A percentile compares a stretch with the other conserved stretches of the same genome.
Evolutionary conservation across 1,140 invertebrate species (phyloP).

Genomic region (Tribolium castaneum): DNA sequence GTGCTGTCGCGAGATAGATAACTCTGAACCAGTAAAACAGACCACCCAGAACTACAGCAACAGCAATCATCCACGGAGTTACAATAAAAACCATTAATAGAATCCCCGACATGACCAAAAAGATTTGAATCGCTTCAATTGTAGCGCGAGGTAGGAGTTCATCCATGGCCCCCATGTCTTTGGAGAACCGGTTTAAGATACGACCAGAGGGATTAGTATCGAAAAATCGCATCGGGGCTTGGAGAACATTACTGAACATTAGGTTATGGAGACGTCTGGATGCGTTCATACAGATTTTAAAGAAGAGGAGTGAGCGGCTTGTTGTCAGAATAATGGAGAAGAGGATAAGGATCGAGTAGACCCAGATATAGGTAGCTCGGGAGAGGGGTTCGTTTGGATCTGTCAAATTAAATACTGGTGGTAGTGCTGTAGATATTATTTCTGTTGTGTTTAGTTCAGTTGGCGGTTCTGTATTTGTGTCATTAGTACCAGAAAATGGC

Average conservation of each 20-base stretch:
- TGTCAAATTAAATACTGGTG: neutral
- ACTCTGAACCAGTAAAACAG: constrained; percentile 80
- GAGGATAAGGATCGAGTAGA: constrained; percentile 60
- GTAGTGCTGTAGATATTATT: neutral
- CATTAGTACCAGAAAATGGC: neutral
- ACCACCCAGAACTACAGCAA: constrained; percentile 74
- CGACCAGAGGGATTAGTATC: constrained; percentile 71
- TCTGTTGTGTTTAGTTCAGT: neutral
- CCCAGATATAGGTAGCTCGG: constrained; percentile 53
- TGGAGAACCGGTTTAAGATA: constrained; percentile 81
- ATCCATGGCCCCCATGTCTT: constrained; percentile 86
- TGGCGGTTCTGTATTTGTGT: neutral
- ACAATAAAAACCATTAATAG: constrained; percentile 78
- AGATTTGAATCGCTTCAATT: constrained; percentile 81
- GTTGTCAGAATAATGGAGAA: constrained; percentile 67
- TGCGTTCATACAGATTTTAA: constrained; percentile 83
- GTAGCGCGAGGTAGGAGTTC: constrained; percentile 84
- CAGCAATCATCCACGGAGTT: constrained; percentile 78
- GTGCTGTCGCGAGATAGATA: constrained; percentile 84
- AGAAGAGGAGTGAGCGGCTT: constrained; percentile 76
- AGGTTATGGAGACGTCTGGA: constrained; percentile 82
- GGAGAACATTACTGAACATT: constrained; percentile 84
- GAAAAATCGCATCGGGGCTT: constrained; percentile 76
- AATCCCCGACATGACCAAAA: constrained; percentile 65
- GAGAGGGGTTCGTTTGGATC: neutral